Conservation (phyloP, 2,888 invertebrate species). For the Hydriomena furcata region DNA sequence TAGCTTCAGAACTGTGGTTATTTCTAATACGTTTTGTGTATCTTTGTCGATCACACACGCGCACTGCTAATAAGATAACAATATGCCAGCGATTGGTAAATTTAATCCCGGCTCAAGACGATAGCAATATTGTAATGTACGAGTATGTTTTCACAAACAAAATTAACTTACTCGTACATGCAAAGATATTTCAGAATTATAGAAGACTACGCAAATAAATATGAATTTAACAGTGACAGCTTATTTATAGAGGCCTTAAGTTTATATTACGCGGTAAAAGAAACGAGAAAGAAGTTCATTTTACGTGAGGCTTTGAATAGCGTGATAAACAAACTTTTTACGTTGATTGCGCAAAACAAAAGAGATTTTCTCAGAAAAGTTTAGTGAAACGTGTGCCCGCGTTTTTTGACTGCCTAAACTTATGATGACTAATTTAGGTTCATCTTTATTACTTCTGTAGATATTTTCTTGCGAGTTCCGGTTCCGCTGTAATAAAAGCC, state of each 20-base stretch:
- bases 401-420: too few species aligned
- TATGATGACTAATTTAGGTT: not conserved
- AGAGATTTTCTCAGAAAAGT: not conserved
- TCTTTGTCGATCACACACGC: too few species aligned
- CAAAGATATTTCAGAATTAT: not conserved
- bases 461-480: slow-evolving; percentile 1
- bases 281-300: slow-evolving; percentile 5
- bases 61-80: too few species aligned
- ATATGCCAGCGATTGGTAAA: too few species aligned
- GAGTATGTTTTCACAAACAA: too few species aligned
- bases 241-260: slow-evolving; percentile 7
- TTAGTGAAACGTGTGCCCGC: not conserved
- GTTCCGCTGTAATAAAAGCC: slow-evolving; percentile 15
- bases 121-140: too few species aligned
- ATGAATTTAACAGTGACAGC: slow-evolving; percentile 14
- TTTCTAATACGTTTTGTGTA: too few species aligned
- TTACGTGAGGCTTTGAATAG: slow-evolving; percentile 4
- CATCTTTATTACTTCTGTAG: not conserved
- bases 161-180: not conserved
- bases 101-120: too few species aligned
- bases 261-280: slow-evolving; percentile 17
- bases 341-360: slow-evolving; percentile 12
- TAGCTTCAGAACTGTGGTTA: too few species aligned
- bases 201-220: slow-evolving; percentile 5
- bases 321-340: slow-evolving; percentile 10